A percentile compares a stretch with the other conserved stretches of the same genome.
Evolutionary conservation across 1,140 invertebrate genomes (phyloP).

Genomic region (Procambarus clarkii): DNA sequence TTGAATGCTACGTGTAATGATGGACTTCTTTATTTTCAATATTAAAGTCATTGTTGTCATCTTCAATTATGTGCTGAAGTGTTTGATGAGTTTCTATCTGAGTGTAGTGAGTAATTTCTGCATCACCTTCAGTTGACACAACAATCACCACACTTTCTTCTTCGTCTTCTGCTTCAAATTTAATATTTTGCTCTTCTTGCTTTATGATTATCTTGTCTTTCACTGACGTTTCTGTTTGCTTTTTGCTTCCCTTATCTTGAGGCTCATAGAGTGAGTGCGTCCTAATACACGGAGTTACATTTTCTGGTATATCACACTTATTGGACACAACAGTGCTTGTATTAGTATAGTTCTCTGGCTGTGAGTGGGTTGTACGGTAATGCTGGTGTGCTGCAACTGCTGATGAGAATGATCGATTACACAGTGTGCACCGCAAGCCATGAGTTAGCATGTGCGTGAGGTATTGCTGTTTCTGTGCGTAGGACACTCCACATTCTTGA

Average conservation of each 20-base stretch:
- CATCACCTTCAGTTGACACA: neutral
- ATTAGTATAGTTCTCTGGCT: neutral
- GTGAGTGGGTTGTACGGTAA: conserved; percentile 35
- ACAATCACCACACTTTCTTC: neutral
- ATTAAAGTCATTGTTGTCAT: neutral
- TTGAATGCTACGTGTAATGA: neutral
- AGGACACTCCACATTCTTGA: conserved; percentile 50
- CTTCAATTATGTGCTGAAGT: neutral
- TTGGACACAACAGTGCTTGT: neutral
- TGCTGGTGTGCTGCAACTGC: conserved; percentile 31
- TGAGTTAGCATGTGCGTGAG: conserved; percentile 36
- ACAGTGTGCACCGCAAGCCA: conserved; percentile 18
- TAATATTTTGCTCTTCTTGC: neutral
- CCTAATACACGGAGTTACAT: neutral
- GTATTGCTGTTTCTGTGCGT: conserved; percentile 28
- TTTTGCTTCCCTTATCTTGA: neutral
- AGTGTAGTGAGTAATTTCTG: conserved; percentile 1
- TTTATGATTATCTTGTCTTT: neutral
- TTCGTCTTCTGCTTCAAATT: neutral
- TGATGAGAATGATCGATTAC: conserved; percentile 39
- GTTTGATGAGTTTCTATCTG: neutral
- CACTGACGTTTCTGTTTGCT: neutral
- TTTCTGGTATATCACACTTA: neutral
- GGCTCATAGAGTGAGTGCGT: neutral
- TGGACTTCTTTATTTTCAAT: neutral